Conservation (phyloP, 1,140 invertebrate genomes). For the Aphelinus certus region DNA sequence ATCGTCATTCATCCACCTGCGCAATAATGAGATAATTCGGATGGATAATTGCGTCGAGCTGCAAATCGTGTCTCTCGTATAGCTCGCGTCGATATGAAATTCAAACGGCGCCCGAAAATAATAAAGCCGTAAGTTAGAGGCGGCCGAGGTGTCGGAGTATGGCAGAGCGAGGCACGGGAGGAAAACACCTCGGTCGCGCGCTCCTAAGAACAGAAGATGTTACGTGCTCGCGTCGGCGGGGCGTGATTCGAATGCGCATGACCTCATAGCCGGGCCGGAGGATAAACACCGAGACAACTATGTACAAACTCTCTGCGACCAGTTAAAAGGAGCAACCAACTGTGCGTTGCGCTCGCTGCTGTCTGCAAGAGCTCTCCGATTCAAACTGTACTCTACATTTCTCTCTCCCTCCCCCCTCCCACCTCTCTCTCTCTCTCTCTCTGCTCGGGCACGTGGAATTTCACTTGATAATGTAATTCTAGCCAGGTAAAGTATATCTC, state of each 20-base stretch:
- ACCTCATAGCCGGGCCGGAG: conserved; percentile 16
- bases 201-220: conserved; percentile 54
- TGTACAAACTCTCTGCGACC: conserved; percentile 1
- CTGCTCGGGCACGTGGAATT: too few relatives aligned
- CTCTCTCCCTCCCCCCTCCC: too few relatives aligned
- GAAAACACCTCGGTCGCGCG: conserved; percentile 9
- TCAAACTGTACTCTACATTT: too few relatives aligned
- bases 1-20: too few relatives aligned
- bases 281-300: background rate
- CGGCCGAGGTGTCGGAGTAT: background rate
- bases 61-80: too few relatives aligned
- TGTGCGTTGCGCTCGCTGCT: background rate
- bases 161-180: background rate
- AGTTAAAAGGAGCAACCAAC: conserved; percentile 11
- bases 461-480: too few relatives aligned
- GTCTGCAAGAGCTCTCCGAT: too few relatives aligned
- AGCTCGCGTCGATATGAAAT: background rate
- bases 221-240: conserved; percentile 46
- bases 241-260: conserved; percentile 48
- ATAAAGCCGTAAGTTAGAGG: conserved; percentile 4
- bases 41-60: too few relatives aligned
- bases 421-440: too few relatives aligned
- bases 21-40: too few relatives aligned
- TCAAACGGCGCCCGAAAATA: background rate
- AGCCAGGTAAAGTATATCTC: too few relatives aligned